Conservation (phyloP, 2,888 invertebrate genomes). For the Scaptomyza flava region DNA sequence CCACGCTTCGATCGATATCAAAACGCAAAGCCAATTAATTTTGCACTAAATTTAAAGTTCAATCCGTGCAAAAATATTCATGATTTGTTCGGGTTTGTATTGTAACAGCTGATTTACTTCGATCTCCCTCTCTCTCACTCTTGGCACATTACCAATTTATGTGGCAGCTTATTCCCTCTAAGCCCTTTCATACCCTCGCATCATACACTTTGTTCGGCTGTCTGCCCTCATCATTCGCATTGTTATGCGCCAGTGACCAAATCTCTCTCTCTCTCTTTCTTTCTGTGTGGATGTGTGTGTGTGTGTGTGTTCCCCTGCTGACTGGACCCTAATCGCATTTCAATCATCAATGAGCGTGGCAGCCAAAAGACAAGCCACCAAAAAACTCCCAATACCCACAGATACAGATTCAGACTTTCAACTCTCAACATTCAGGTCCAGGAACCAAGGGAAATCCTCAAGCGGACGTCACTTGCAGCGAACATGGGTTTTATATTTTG, state of each 20-base stretch:
- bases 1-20: conserved; percentile 18
- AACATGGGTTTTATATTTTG: background rate
- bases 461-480: conserved; percentile 61
- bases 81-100: conserved; percentile 11
- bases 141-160: conserved; percentile 60
- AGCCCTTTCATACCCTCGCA: background rate
- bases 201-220: conserved; percentile 33
- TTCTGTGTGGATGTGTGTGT: background rate
- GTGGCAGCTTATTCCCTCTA: conserved; percentile 12
- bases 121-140: background rate
- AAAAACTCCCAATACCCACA: background rate
- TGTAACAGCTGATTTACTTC: conserved; percentile 52
- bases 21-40: conserved; percentile 60
- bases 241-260: conserved; percentile 73
- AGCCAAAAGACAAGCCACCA: conserved; percentile 59
- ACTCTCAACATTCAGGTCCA: background rate
- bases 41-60: conserved; percentile 55
- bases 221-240: conserved; percentile 74
- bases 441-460: conserved; percentile 34
- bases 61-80: conserved; percentile 14
- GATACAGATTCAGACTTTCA: background rate
- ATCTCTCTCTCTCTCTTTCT: conserved; percentile 49
- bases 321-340: conserved; percentile 76
- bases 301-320: conserved; percentile 41
- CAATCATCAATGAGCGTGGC: conserved; percentile 73